Evolutionary conservation across 1,140 invertebrate genomes (phyloP).

Genomic region (Pemphigus obesinymphae): DNA sequence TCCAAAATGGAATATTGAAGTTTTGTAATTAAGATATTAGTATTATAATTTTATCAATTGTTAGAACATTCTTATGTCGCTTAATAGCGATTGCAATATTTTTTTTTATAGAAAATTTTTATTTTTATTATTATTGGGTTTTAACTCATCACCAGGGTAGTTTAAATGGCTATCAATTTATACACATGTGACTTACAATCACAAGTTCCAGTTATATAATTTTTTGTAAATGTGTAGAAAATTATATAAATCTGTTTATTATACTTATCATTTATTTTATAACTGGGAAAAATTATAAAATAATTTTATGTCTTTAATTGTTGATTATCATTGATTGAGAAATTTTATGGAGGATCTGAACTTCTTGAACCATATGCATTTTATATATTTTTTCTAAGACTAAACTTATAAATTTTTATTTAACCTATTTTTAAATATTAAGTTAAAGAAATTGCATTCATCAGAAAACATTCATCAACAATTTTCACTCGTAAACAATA

Average conservation of each 20-base stretch:
- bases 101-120: neutral
- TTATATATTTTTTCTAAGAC: neutral
- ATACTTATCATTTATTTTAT: neutral
- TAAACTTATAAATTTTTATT: neutral
- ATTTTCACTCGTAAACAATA: neutral
- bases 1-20: slow-evolving; percentile 23
- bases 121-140: neutral
- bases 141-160: neutral
- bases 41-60: slow-evolving; percentile 1
- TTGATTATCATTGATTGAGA: neutral
- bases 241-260: neutral
- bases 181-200: neutral
- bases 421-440: neutral
- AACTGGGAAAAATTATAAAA: neutral
- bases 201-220: neutral
- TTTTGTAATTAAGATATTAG: neutral
- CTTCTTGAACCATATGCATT: neutral
- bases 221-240: neutral
- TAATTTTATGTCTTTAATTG: neutral
- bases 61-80: slow-evolving; percentile 3
- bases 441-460: slow-evolving; percentile 16
- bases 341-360: slow-evolving; percentile 16
- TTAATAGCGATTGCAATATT: neutral
- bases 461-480: neutral
- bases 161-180: neutral